A percentile compares a stretch with the other conserved stretches of the same genome.
Conservation (phyloP, 2,797 vertebrate species). For the Limnodromus scolopaceus region DNA sequence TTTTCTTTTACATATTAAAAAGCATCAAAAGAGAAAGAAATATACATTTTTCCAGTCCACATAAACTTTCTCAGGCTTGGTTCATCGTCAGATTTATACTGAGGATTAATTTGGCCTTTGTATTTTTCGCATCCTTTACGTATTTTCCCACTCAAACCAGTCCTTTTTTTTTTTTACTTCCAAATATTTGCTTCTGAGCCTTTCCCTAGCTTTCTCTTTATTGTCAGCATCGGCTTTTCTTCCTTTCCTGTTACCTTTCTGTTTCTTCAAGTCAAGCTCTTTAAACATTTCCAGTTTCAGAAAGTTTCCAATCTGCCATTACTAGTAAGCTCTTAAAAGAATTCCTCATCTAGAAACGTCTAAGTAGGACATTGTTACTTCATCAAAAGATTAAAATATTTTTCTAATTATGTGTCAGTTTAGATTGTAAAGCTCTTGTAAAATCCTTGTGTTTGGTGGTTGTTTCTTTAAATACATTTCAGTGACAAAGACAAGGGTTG, state of each 20-base stretch:
- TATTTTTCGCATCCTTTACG: neutral
- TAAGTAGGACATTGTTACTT: constrained; percentile 31
- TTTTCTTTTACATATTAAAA: neutral
- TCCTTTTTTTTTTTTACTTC: neutral
- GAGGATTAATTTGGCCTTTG: neutral
- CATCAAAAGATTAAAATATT: constrained; percentile 15
- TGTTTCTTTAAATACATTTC: neutral
- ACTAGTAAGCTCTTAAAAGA: constrained; percentile 18
- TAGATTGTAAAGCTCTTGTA: constrained; percentile 11
- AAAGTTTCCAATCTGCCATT: constrained; percentile 48
- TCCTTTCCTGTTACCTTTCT: neutral
- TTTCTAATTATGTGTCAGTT: constrained; percentile 40
- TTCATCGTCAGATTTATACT: neutral
- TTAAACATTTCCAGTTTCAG: constrained; percentile 45
- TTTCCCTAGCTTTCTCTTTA: neutral
- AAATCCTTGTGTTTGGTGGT: constrained; percentile 28
- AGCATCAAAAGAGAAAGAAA: neutral
- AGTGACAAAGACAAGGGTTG: constrained; percentile 21
- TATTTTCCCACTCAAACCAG: neutral
- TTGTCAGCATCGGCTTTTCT: neutral
- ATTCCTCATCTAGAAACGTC: neutral
- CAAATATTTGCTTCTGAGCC: neutral
- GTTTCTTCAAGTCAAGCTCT: neutral
- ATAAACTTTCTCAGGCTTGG: neutral
- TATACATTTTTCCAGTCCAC: neutral